These are phyloP conservation scores for Girardia tigrina DNA, from an alignment of 2,888 invertebrate genomes.

Conservation along the genomic window DNA sequence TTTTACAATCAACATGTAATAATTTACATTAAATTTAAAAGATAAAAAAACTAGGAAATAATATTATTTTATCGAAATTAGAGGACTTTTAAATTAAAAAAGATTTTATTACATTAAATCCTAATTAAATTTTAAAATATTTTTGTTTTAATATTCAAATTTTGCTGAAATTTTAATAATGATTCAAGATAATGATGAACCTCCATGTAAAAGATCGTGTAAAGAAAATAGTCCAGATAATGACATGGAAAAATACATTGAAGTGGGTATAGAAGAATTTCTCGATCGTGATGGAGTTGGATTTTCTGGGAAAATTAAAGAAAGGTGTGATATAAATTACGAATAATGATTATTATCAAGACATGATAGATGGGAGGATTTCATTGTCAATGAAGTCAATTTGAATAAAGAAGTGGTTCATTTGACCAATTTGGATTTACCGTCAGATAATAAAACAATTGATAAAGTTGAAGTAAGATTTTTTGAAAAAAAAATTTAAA, in stretches of 20 bases:
- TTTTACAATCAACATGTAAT: too few relatives aligned
- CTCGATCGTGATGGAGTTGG: background rate
- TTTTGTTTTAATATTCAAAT: too few relatives aligned
- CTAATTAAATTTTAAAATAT: too few relatives aligned
- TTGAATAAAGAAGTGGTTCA: background rate
- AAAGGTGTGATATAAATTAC: background rate
- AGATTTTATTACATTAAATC: too few relatives aligned
- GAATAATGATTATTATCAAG: background rate
- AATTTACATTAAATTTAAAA: too few relatives aligned
- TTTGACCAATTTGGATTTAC: background rate
- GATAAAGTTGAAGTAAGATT: background rate
- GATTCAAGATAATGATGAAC: background rate
- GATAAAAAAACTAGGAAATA: too few relatives aligned
- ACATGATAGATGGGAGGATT: background rate
- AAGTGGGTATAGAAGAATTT: background rate
- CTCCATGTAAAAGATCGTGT: background rate
- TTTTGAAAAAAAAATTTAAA: background rate
- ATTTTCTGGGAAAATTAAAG: constrained; percentile 17
- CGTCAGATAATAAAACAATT: background rate
- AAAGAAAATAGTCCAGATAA: background rate
- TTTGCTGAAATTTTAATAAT: background rate
- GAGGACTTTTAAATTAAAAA: too few relatives aligned
- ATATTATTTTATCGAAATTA: too few relatives aligned
- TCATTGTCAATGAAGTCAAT: constrained; percentile 12
- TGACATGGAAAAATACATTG: background rate